These are phyloP conservation scores for Labeo catla DNA, from an alignment of 2,113 vertebrate species.

Conservation along the genomic window DNA sequence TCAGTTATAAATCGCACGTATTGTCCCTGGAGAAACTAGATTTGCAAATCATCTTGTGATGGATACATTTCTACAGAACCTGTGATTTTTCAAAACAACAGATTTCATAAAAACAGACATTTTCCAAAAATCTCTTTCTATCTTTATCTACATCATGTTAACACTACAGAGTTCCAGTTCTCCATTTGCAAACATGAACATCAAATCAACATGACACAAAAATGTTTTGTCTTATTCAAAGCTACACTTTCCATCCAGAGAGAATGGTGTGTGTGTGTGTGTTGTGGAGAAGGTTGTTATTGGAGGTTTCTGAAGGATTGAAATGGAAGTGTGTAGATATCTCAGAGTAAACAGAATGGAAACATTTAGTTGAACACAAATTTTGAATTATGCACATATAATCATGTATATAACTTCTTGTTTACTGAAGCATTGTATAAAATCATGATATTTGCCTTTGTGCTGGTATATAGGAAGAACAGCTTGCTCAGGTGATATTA, in stretches of 20 bases:
- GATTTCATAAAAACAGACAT: not conserved
- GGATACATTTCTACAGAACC: not conserved
- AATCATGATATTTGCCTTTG: too few species aligned
- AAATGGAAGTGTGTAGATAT: not conserved
- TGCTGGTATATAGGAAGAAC: too few species aligned
- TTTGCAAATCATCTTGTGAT: slow-evolving; percentile 10
- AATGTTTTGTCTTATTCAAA: not conserved
- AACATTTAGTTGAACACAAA: too few species aligned
- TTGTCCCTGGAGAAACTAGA: not conserved
- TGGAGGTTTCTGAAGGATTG: not conserved
- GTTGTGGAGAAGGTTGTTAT: not conserved
- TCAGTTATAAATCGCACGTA: not conserved
- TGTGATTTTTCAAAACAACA: slow-evolving; percentile 18
- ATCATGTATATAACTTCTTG: not conserved
- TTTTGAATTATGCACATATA: too few species aligned
- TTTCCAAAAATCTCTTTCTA: not conserved
- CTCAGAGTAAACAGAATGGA: too few species aligned
- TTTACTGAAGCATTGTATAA: not conserved
- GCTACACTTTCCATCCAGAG: not conserved
- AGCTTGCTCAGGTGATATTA: too few species aligned
- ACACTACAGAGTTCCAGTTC: not conserved
- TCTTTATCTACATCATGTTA: slow-evolving; percentile 7
- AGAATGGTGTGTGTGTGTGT: not conserved
- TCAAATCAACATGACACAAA: slow-evolving; percentile 7
- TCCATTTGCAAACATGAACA: not conserved